phyloP scores from a whole-genome alignment of 2,113 vertebrate genomes.

The Zosterops japonicus region DNA sequence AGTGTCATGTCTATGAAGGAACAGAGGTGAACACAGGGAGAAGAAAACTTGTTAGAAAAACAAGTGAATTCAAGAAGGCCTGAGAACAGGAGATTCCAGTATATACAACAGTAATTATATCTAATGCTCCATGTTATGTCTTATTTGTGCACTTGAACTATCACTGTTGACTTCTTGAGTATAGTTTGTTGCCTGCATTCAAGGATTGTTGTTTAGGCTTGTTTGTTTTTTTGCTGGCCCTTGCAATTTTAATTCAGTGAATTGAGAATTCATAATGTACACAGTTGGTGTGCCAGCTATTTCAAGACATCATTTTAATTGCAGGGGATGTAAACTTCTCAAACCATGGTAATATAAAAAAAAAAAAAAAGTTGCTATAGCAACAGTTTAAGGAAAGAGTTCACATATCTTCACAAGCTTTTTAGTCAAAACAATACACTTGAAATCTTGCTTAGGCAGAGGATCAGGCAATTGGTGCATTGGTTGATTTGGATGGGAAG shows the following conservation, averaged over 20 bases:
- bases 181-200: not conserved
- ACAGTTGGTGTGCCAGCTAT: not conserved
- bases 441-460: not conserved
- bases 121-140: not conserved
- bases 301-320: not conserved
- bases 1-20: not conserved
- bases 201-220: not conserved
- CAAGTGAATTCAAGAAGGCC: not conserved
- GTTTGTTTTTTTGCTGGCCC: not conserved
- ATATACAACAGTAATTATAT: not conserved
- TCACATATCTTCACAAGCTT: not conserved
- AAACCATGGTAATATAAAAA: not conserved
- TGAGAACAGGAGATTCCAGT: not conserved
- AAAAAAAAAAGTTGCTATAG: constrained; percentile 26
- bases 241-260: not conserved
- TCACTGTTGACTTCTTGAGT: not conserved
- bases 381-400: not conserved
- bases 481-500: not conserved
- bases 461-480: not conserved
- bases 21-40: not conserved
- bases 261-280: not conserved
- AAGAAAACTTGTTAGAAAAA: not conserved
- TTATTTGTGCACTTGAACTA: not conserved
- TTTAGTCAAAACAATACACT: not conserved
- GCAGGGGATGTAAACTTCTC: not conserved